These are phyloP conservation scores for Andrena cerasifolii DNA, from an alignment of 1,140 invertebrate species.

Conservation along the genomic window DNA sequence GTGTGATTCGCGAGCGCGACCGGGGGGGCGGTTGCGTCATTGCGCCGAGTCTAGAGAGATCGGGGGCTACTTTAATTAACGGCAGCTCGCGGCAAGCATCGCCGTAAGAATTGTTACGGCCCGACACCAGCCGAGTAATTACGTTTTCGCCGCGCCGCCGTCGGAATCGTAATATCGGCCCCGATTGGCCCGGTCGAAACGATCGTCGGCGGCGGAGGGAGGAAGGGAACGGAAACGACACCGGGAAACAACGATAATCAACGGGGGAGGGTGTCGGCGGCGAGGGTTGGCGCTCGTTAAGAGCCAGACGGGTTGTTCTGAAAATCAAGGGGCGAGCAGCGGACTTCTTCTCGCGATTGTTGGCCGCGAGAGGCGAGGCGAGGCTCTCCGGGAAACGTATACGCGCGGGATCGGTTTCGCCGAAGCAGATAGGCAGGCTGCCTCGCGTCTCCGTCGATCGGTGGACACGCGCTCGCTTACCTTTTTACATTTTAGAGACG, in stretches of 20 bases:
- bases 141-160: conserved; percentile 17
- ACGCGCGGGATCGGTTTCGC: no score
- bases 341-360: no score
- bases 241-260: background rate
- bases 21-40: conserved; percentile 31
- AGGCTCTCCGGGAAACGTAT: no score
- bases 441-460: conserved; percentile 42
- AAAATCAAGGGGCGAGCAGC: background rate
- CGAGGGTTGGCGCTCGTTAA: background rate
- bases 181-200: conserved; percentile 14
- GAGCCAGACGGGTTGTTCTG: background rate
- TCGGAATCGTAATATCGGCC: conserved; percentile 20
- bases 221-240: no score
- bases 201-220: background rate
- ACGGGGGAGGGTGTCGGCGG: background rate
- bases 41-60: conserved; percentile 28
- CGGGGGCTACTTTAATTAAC: conserved; percentile 56
- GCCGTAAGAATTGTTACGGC: conserved; percentile 17
- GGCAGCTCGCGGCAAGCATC: conserved; percentile 21
- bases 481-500: conserved; percentile 64
- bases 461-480: conserved; percentile 34
- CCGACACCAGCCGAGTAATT: conserved; percentile 32
- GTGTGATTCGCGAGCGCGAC: background rate
- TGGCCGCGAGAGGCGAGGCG: background rate
- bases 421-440: no score